These are phyloP conservation scores for Eupristina koningsbergeri DNA, from an alignment of 1,140 invertebrate species.

Conservation along the genomic window DNA sequence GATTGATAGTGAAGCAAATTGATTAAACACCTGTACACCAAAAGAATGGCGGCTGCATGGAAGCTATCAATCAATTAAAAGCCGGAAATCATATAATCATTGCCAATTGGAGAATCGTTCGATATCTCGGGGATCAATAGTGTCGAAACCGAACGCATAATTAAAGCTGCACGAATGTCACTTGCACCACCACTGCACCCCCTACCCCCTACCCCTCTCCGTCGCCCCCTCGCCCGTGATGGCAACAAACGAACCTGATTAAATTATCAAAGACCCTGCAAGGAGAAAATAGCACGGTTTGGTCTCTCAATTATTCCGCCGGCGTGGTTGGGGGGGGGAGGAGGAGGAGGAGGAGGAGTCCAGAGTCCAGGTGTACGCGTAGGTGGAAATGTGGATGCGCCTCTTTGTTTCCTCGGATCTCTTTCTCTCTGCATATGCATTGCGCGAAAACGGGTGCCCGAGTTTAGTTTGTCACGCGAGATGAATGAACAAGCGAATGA, in stretches of 20 bases:
- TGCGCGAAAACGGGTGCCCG: background rate
- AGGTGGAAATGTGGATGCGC: no score
- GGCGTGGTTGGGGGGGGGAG: background rate
- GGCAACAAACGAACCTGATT: slow-evolving; percentile 31
- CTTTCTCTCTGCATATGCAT: background rate
- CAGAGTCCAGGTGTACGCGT: no score
- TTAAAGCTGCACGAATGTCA: slow-evolving; percentile 8
- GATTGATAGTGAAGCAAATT: background rate
- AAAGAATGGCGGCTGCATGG: background rate
- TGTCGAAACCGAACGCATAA: background rate
- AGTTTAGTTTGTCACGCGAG: slow-evolving; percentile 30
- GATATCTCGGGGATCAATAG: background rate
- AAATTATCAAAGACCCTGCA: slow-evolving; percentile 39
- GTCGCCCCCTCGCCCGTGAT: background rate
- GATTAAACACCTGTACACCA: background rate
- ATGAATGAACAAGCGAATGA: slow-evolving; percentile 27
- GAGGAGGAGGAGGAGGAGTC: background rate
- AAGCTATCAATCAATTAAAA: slow-evolving; percentile 37
- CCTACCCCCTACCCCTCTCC: no score
- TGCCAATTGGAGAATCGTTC: slow-evolving; percentile 10
- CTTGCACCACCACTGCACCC: no score
- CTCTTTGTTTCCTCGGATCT: slow-evolving; percentile 11
- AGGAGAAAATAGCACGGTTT: background rate
- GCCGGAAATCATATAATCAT: slow-evolving; percentile 31
- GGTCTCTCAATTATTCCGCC: slow-evolving; percentile 39